phyloP scores from a whole-genome alignment of 1,140 invertebrate species.

The Pinna nobilis region DNA sequence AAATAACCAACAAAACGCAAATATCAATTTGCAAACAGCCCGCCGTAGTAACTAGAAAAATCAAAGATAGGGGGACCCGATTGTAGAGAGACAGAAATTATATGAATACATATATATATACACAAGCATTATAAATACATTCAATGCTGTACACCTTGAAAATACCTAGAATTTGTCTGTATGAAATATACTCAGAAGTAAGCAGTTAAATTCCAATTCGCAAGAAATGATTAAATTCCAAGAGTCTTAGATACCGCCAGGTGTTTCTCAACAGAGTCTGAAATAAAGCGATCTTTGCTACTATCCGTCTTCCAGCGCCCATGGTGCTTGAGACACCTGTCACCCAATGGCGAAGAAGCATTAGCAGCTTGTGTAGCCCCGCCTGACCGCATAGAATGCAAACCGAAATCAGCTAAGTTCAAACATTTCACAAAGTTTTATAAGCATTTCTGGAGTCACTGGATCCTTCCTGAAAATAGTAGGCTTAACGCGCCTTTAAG shows the following conservation, averaged over 20 bases:
- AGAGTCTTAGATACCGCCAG: not conserved
- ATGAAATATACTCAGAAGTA: too few relatives aligned
- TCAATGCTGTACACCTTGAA: too few relatives aligned
- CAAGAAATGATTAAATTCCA: not conserved
- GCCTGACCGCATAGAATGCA: not conserved
- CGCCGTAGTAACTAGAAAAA: too few relatives aligned
- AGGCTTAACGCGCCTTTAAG: slow-evolving; percentile 5
- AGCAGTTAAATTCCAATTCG: not conserved
- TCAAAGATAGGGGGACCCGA: too few relatives aligned
- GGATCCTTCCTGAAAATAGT: slow-evolving; percentile 18
- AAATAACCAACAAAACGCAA: too few relatives aligned
- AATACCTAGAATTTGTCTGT: too few relatives aligned
- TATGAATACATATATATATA: too few relatives aligned
- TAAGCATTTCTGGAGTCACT: slow-evolving; percentile 18
- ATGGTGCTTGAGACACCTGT: too few relatives aligned
- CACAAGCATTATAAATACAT: too few relatives aligned
- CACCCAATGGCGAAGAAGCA: too few relatives aligned
- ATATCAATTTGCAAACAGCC: too few relatives aligned
- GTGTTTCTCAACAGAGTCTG: not conserved
- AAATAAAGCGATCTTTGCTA: not conserved
- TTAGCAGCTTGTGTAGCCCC: not conserved
- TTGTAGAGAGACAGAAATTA: too few relatives aligned
- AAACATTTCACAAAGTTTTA: slow-evolving; percentile 20
- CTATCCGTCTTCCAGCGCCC: not conserved
- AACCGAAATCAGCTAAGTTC: not conserved